Evolutionary conservation across 2,888 invertebrate species (phyloP).

Genomic region (Germaria angustata): DNA sequence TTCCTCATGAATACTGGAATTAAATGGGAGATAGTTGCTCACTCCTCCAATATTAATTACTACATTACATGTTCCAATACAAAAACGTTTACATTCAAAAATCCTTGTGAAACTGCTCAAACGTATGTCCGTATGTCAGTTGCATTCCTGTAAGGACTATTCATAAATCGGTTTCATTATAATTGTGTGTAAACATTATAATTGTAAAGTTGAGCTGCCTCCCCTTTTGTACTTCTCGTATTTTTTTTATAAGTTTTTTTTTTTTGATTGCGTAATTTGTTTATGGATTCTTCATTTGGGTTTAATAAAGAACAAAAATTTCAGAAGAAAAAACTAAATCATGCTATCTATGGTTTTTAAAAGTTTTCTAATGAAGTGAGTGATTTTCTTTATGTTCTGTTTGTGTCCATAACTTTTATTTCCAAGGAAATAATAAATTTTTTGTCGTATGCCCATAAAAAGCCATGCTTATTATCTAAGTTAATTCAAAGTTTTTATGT

Average conservation of each 20-base stretch:
- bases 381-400: neutral
- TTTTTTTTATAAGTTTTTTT: neutral
- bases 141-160: neutral
- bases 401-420: neutral
- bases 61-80: neutral
- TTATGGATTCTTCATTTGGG: neutral
- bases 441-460: neutral
- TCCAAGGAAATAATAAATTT: neutral
- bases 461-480: neutral
- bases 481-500: slow-evolving; percentile 14
- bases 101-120: neutral
- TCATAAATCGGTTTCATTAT: slow-evolving; percentile 34
- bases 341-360: slow-evolving; percentile 6
- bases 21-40: slow-evolving; percentile 32
- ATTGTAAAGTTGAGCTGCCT: neutral
- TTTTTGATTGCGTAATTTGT: slow-evolving; percentile 37
- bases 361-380: slow-evolving; percentile 37
- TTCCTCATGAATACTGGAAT: slow-evolving; percentile 20
- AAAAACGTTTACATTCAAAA: neutral
- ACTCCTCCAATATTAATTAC: neutral
- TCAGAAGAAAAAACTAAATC: neutral
- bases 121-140: neutral
- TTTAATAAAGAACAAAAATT: neutral
- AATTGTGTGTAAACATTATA: slow-evolving; percentile 33
- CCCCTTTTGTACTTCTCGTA: neutral